phyloP scores from a whole-genome alignment of 2,888 invertebrate species.

The Tenthredo amoena region DNA sequence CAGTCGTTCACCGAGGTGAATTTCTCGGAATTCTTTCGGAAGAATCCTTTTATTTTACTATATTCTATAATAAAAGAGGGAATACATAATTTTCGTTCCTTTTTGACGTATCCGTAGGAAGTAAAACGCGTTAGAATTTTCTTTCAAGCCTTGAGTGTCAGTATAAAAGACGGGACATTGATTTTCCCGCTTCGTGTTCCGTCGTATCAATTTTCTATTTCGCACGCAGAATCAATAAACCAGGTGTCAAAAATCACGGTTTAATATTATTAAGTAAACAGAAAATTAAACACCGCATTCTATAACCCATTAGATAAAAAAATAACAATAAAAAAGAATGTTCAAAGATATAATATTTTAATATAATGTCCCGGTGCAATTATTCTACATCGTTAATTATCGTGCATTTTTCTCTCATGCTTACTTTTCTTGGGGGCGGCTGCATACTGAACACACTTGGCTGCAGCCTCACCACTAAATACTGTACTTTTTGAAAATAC shows the following conservation, averaged over 20 bases:
- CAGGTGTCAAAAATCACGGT: slow-evolving; percentile 1
- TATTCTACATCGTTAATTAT: neutral
- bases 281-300: neutral
- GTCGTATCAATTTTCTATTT: slow-evolving; percentile 39
- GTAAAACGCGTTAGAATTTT: neutral
- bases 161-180: slow-evolving; percentile 38
- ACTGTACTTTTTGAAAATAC: slow-evolving; percentile 61
- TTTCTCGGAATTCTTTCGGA: too few species aligned
- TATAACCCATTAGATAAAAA: neutral
- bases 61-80: neutral
- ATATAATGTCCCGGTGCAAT: neutral
- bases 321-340: neutral
- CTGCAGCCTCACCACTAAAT: slow-evolving; percentile 71
- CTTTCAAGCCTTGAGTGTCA: neutral
- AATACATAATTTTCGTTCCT: neutral
- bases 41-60: neutral
- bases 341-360: neutral
- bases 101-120: neutral
- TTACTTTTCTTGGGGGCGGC: slow-evolving; percentile 93
- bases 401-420: slow-evolving; percentile 61
- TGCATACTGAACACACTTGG: slow-evolving; percentile 82
- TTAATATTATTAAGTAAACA: slow-evolving; percentile 14
- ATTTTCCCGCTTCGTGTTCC: slow-evolving; percentile 49
- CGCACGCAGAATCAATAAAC: slow-evolving; percentile 36
- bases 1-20: neutral